A percentile compares a stretch with the other conserved stretches of the same genome.
Conservation (phyloP, 2,113 vertebrate genomes). For the Verasper variegatus region DNA sequence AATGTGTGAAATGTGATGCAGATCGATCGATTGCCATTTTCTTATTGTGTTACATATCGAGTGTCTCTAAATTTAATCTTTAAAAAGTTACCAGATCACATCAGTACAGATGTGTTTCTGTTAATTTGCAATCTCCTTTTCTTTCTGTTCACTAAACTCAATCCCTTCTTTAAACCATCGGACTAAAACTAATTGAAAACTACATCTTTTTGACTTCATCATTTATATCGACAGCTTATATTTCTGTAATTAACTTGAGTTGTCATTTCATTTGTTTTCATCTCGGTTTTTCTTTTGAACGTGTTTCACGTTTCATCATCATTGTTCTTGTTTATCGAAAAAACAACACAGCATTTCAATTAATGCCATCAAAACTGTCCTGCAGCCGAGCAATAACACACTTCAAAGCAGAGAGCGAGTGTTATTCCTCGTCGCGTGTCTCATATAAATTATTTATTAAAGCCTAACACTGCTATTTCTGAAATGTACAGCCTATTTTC, state of each 20-base stretch:
- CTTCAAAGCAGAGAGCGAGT: constrained; percentile 17
- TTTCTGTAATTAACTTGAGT: not conserved
- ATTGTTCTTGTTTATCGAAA: constrained; percentile 1
- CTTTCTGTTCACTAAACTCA: not conserved
- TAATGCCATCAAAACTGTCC: constrained; percentile 1
- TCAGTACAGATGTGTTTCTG: too few relatives aligned
- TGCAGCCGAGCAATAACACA: not conserved
- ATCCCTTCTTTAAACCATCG: too few relatives aligned
- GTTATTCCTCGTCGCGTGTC: constrained; percentile 1
- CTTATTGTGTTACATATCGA: too few relatives aligned
- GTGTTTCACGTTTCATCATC: not conserved
- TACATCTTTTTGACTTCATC: too few relatives aligned
- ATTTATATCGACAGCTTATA: not conserved
- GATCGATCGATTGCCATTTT: too few relatives aligned
- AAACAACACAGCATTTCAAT: constrained; percentile 5
- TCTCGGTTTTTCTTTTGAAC: not conserved
- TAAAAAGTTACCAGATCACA: too few relatives aligned
- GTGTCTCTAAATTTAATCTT: too few relatives aligned
- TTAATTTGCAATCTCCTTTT: too few relatives aligned
- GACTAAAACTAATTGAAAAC: too few relatives aligned
- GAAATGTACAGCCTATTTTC: constrained; percentile 8
- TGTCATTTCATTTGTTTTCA: not conserved
- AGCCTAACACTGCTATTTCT: not conserved
- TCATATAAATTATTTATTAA: constrained; percentile 20
- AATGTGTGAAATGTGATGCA: too few relatives aligned